Evolutionary conservation across 1,140 invertebrate genomes (phyloP).

Genomic region (Anoplolepis gracilipes): DNA sequence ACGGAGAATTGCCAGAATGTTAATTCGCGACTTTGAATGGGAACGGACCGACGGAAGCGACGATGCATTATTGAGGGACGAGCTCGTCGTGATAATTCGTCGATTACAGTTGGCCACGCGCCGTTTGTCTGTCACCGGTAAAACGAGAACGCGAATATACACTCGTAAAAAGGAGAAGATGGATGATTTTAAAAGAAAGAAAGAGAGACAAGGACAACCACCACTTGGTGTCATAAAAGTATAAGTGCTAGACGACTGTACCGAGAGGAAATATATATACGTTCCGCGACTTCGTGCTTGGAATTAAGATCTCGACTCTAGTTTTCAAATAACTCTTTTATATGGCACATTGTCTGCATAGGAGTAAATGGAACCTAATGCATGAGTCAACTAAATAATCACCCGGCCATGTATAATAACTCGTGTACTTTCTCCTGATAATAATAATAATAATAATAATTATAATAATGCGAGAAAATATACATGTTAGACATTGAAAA

Average conservation of each 20-base stretch:
- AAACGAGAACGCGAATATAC: constrained; percentile 12
- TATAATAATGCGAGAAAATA: constrained; percentile 5
- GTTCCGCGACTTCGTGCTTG: neutral
- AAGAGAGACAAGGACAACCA: neutral
- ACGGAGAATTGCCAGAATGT: constrained; percentile 51
- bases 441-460: constrained; percentile 30
- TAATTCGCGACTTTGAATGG: constrained; percentile 30
- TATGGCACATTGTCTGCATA: neutral
- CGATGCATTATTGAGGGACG: constrained; percentile 36
- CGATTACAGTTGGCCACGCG: constrained; percentile 18
- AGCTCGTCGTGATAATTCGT: constrained; percentile 51
- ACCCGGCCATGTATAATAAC: neutral
- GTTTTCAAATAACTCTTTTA: constrained; percentile 20
- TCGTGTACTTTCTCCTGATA: constrained; percentile 35
- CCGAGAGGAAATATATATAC: neutral
- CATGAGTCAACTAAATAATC: neutral
- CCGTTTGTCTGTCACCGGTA: neutral
- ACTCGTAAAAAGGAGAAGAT: constrained; percentile 23
- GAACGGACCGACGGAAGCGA: neutral
- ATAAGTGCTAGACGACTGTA: constrained; percentile 1
- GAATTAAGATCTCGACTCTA: constrained; percentile 22
- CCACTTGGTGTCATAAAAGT: constrained; percentile 16
- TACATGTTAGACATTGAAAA: neutral
- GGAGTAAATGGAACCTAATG: neutral
- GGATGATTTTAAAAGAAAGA: constrained; percentile 6